These are phyloP conservation scores for Mastomys natalensis DNA, from an alignment of 2,113 vertebrate genomes.

Conservation along the genomic window DNA sequence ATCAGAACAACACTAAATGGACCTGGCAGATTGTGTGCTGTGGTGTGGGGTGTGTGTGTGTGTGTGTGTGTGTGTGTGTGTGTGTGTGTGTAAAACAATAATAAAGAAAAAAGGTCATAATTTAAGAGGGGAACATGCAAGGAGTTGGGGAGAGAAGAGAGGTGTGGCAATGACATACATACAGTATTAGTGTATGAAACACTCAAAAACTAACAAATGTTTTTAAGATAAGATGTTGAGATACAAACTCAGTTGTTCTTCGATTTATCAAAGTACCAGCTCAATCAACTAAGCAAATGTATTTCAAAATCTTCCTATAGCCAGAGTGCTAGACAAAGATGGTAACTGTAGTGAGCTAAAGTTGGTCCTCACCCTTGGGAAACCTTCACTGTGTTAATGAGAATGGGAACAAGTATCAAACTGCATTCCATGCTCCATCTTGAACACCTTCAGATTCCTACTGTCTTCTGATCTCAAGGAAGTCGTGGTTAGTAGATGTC, in stretches of 20 bases:
- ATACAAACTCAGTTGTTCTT: not conserved
- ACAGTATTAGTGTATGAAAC: not conserved
- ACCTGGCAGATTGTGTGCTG: not conserved
- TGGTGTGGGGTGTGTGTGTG: not conserved
- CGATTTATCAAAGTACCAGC: not conserved
- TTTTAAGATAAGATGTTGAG: not conserved
- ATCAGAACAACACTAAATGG: not conserved
- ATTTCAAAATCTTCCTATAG: not conserved
- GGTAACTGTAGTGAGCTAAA: not conserved
- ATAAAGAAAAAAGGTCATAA: not conserved
- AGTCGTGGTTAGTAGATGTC: not conserved
- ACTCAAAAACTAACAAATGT: not conserved
- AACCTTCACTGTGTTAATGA: not conserved
- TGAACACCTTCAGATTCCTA: not conserved
- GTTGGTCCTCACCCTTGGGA: not conserved
- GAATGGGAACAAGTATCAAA: not conserved
- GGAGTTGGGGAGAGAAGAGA: not conserved
- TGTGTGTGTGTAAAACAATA: not conserved
- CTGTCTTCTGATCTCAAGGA: not conserved
- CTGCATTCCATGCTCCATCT: no score
- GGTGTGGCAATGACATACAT: not conserved
- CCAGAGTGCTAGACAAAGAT: not conserved
- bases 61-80: not conserved
- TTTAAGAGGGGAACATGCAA: not conserved
- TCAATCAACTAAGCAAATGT: not conserved